Conservation (phyloP, 2,113 vertebrate species). For the Alexandromys fortis region DNA sequence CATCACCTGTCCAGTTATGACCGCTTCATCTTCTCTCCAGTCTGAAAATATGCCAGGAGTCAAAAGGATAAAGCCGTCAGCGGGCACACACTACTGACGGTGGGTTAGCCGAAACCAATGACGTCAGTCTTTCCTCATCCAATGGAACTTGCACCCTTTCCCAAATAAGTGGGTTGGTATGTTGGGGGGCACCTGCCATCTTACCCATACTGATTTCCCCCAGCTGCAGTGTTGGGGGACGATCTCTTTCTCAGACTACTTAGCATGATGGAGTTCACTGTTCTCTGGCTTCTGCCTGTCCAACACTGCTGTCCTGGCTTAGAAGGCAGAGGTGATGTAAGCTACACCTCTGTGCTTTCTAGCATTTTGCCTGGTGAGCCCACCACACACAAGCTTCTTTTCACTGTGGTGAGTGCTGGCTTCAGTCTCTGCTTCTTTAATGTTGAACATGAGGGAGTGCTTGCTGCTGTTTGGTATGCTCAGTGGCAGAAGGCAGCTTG, state of each 20-base stretch:
- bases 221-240: fast-evolving
- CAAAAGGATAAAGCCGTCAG: background rate
- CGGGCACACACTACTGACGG: fast-evolving
- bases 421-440: too few species aligned
- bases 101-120: background rate
- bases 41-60: background rate
- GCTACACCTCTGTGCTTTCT: background rate
- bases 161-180: background rate
- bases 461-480: fast-evolving
- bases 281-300: background rate
- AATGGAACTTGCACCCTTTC: background rate
- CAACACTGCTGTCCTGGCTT: fast-evolving
- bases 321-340: background rate
- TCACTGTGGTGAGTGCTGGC: background rate
- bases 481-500: background rate
- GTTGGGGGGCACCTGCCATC: too few species aligned
- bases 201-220: too few species aligned
- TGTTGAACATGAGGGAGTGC: too few species aligned
- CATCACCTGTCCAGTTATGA: too few species aligned
- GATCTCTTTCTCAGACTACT: background rate
- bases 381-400: too few species aligned
- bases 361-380: too few species aligned
- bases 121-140: background rate
- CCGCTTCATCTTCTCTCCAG: background rate
- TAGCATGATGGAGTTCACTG: background rate